Evolutionary conservation across 2,113 vertebrate genomes (phyloP), one percentile per base, ranked within the genome.

Genomic region (Labeo catla): DNA sequence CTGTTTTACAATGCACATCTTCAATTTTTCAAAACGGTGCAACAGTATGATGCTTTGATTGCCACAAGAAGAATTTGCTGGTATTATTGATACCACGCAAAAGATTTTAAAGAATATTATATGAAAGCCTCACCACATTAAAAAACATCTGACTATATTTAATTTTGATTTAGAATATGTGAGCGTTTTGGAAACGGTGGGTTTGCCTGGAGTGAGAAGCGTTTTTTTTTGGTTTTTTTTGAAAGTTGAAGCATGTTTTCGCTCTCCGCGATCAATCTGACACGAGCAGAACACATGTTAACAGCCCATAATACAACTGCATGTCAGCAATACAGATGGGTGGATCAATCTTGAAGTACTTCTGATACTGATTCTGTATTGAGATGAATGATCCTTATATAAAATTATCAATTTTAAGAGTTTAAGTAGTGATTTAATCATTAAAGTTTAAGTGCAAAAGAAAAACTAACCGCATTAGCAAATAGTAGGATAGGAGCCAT

Each of bases 201-300:
- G 47, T 47, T 73, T 47, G 70, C 43, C 23, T 15, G 49, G 8
- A 77, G 12, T 19, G 8, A 54, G 15, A 15, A 4, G 49, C 1
- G 15, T 16, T 12, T 28, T 65, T 65, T n/a, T 39, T 39, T 39
- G 5, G 11, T 15, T 63, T 63, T 66, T 70, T 70, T 43, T 21
- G 0, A 72, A 21, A 45, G 19, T 45, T n/a, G 39, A 8, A 72
- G 68, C 8, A 76, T 50, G 45, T 50, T 49, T 76, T 76, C n/a
- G 11, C n/a, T 76, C n/a, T n/a, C 72, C 47, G 5, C 43, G 6
- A 74, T 74, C 21, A n/a, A 49, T 23, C 72, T 9, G 10, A 74
- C 39, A 70, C 15, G 45, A 76, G 73, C 73, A 76, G n/a, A 76
- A 49, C 73, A 76, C n/a, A 8, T 50, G 72, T 49, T 74, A 49